phyloP scores from a whole-genome alignment of 2,113 vertebrate species.

The Brachypteracias leptosomus region DNA sequence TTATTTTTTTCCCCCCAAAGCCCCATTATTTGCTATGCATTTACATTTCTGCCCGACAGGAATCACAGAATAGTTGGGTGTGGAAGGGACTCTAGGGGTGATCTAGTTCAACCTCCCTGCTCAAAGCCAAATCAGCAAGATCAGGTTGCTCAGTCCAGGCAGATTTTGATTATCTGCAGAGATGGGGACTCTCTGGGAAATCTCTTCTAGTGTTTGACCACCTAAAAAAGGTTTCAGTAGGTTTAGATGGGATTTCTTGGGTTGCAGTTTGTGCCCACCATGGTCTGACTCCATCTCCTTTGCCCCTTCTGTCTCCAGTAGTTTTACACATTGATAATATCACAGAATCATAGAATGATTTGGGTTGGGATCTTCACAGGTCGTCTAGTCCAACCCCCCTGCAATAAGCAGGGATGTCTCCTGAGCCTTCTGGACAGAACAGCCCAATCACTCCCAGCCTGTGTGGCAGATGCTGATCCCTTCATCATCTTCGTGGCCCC shows the following conservation, averaged over 20 bases:
- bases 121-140: neutral
- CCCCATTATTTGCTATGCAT: neutral
- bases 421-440: neutral
- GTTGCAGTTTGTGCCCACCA: neutral
- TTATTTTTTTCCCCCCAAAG: neutral
- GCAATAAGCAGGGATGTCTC: no score
- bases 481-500: neutral
- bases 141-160: neutral
- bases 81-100: neutral
- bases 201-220: neutral
- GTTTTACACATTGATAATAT: neutral
- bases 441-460: neutral
- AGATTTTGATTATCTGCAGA: neutral
- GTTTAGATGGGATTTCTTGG: neutral
- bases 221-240: neutral
- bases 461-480: neutral
- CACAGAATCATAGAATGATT: no score
- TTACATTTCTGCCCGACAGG: neutral
- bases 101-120: neutral
- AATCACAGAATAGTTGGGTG: neutral
- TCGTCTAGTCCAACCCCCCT: no score
- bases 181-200: neutral
- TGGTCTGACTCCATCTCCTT: neutral
- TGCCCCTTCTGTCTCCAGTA: neutral
- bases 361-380: no score